A percentile compares a stretch with the other conserved stretches of the same genome.
Evolutionary conservation across 2,113 vertebrate genomes (phyloP).

Genomic region (Silurus meridionalis): DNA sequence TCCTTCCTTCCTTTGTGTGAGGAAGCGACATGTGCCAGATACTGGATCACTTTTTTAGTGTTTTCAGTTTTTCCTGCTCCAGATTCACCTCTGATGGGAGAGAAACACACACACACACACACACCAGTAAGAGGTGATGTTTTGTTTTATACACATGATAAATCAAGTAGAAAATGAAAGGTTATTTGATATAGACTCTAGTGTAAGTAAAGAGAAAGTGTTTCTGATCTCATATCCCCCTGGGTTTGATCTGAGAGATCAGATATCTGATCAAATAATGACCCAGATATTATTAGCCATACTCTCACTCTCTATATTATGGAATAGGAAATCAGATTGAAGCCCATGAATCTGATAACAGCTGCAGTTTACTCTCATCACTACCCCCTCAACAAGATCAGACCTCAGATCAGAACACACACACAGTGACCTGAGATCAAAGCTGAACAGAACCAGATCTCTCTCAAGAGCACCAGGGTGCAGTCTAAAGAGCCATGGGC

Average conservation of each 20-base stretch:
- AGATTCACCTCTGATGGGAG: slow-evolving; percentile 86
- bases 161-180: neutral
- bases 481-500: neutral
- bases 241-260: neutral
- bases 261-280: too few species aligned
- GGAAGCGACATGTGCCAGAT: slow-evolving; percentile 96
- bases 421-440: neutral
- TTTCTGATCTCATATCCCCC: neutral
- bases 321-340: neutral
- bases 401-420: neutral
- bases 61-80: slow-evolving; percentile 98
- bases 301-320: too few species aligned
- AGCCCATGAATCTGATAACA: neutral
- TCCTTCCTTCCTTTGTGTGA: slow-evolving; percentile 98
- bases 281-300: too few species aligned
- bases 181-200: neutral
- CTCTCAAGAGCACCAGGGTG: neutral
- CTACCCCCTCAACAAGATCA: neutral
- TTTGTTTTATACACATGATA: neutral
- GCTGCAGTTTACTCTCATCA: neutral
- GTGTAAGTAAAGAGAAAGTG: neutral
- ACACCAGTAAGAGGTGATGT: neutral
- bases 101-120: slow-evolving; percentile 34
- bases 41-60: slow-evolving; percentile 99
- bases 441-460: neutral